Evolutionary conservation across 2,888 invertebrate genomes (phyloP).

Genomic region (Ephialtes manifestator): DNA sequence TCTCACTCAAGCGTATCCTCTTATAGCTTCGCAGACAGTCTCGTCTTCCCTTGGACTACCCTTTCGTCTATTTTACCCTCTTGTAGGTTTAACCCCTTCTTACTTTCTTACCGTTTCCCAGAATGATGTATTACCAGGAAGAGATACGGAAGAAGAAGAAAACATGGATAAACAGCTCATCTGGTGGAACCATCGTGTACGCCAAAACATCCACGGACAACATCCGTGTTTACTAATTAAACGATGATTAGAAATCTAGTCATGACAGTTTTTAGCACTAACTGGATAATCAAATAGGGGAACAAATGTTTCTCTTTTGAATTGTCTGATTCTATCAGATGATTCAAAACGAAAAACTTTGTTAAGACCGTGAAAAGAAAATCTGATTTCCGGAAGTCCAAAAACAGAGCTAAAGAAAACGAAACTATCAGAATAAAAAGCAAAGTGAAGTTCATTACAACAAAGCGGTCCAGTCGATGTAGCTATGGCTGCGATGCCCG

Average conservation of each 20-base stretch:
- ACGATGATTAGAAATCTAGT: not conserved
- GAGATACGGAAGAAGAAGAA: not conserved
- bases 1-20: conserved; percentile 18
- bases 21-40: conserved; percentile 31
- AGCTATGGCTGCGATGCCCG: too few species aligned
- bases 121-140: not conserved
- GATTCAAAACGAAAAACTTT: too few species aligned
- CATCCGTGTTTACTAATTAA: not conserved
- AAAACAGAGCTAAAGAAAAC: too few species aligned
- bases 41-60: conserved; percentile 10
- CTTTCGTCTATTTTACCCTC: not conserved
- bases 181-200: not conserved
- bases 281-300: too few species aligned
- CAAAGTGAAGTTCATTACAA: too few species aligned
- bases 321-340: too few species aligned
- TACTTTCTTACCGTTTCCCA: not conserved
- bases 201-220: not conserved
- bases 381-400: too few species aligned
- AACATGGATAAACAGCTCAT: not conserved
- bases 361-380: too few species aligned
- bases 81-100: not conserved
- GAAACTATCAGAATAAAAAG: too few species aligned
- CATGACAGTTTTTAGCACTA: not conserved
- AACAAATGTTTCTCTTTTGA: too few species aligned
- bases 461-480: too few species aligned